phyloP scores from a whole-genome alignment of 1,140 invertebrate genomes.

The Amphibalanus amphitrite region DNA sequence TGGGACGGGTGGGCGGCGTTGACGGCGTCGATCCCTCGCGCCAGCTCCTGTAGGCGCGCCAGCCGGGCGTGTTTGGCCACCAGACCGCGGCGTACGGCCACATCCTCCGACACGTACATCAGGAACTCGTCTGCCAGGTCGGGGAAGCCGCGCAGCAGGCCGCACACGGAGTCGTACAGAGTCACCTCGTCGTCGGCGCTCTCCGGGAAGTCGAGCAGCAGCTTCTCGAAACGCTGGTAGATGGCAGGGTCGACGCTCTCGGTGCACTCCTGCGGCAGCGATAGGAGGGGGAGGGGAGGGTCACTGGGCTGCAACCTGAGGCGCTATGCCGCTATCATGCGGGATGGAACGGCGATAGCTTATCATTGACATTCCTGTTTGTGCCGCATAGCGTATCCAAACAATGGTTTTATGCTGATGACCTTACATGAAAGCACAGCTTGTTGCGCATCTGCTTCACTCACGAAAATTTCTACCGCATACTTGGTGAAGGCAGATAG shows the following conservation, averaged over 20 bases:
- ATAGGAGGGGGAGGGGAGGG: too few species aligned
- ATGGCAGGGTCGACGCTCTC: neutral
- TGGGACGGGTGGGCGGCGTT: neutral
- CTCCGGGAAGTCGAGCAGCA: neutral
- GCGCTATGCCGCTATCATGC: too few species aligned
- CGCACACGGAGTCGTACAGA: neutral
- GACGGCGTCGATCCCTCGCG: neutral
- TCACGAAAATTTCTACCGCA: too few species aligned
- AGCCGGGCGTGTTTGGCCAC: neutral
- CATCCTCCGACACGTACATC: neutral
- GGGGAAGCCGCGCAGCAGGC: neutral
- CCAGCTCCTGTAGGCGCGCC: neutral
- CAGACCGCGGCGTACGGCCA: neutral
- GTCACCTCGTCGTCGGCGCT: neutral
- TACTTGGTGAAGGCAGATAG: too few species aligned
- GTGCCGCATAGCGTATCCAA: too few species aligned
- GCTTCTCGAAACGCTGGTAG: neutral
- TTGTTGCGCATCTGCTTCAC: too few species aligned
- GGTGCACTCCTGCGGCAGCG: neutral
- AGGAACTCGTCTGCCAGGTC: neutral
- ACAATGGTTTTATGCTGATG: too few species aligned
- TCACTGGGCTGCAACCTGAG: too few species aligned
- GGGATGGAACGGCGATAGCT: too few species aligned
- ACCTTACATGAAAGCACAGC: too few species aligned
- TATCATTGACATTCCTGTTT: too few species aligned